Conservation (phyloP, 2,113 vertebrate species). For the Tenrec ecaudatus region DNA sequence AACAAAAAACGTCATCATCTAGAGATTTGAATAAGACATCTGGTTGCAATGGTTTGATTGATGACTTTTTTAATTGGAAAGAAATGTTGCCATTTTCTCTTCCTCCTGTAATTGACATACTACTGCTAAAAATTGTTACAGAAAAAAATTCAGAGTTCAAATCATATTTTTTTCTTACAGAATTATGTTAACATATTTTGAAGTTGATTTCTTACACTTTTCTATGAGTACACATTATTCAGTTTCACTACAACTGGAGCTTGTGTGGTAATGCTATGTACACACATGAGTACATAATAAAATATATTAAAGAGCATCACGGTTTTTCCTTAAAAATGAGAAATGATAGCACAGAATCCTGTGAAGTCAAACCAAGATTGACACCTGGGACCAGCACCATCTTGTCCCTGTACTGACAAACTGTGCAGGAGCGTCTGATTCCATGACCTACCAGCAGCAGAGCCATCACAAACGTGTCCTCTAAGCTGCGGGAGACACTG, state of each 20-base stretch:
- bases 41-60: neutral
- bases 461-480: neutral
- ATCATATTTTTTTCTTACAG: neutral
- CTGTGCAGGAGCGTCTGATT: no score
- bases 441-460: neutral
- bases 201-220: neutral
- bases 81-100: neutral
- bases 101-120: neutral
- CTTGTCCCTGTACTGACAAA: neutral
- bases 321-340: neutral
- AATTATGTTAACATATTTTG: neutral
- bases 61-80: neutral
- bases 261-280: neutral
- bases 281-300: neutral
- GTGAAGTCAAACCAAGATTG: neutral
- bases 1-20: neutral
- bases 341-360: neutral
- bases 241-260: no score
- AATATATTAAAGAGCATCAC: neutral
- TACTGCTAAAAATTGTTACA: neutral
- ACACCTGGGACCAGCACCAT: neutral
- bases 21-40: neutral
- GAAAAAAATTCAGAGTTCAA: conserved; percentile 10
- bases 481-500: no score
- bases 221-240: neutral